These are phyloP conservation scores for Dromaius novaehollandiae DNA, from an alignment of 2,113 vertebrate species.

Conservation along the genomic window DNA sequence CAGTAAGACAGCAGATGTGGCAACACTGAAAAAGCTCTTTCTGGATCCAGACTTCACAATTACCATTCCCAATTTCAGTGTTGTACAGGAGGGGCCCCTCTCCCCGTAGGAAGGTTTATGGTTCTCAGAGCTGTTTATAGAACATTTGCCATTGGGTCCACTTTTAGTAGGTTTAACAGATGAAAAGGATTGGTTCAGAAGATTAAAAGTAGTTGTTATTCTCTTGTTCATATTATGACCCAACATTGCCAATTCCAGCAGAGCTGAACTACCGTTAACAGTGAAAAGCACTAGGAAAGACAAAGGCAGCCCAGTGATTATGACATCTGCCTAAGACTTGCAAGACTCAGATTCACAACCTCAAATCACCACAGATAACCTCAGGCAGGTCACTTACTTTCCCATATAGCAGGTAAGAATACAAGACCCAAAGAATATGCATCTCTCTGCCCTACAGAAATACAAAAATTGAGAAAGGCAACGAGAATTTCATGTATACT, in stretches of 20 bases:
- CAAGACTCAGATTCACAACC: neutral
- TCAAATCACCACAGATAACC: neutral
- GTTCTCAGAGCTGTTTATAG: neutral
- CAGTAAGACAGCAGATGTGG: neutral
- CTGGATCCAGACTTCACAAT: neutral
- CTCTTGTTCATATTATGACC: neutral
- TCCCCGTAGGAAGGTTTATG: neutral
- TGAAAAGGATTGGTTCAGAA: neutral
- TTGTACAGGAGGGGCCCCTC: neutral
- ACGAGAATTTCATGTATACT: neutral
- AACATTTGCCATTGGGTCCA: neutral
- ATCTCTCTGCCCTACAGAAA: neutral
- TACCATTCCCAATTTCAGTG: neutral
- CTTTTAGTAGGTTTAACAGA: neutral
- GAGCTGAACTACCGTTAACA: neutral
- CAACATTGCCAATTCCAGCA: neutral
- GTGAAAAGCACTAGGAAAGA: neutral
- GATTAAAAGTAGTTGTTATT: neutral
- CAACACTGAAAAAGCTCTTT: neutral
- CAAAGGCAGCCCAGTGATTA: neutral
- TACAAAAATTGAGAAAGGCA: neutral
- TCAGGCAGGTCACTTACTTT: neutral
- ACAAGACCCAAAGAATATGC: too few relatives aligned
- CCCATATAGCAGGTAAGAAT: too few relatives aligned
- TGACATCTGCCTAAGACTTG: neutral